phyloP scores from a whole-genome alignment of 1,140 invertebrate species.

The Drosophila insularis region DNA sequence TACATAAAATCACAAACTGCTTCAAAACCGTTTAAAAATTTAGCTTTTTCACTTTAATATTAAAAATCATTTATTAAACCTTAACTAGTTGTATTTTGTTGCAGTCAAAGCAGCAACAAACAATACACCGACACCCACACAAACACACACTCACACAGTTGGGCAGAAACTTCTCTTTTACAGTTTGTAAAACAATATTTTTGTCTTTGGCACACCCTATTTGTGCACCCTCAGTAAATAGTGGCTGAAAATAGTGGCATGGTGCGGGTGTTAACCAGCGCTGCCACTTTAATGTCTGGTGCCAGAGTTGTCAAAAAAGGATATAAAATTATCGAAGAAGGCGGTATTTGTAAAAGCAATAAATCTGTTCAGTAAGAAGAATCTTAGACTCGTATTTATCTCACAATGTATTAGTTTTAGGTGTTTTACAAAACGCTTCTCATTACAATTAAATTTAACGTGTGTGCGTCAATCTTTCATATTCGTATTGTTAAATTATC shows the following conservation, averaged over 20 bases:
- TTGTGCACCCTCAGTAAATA: conserved; percentile 9
- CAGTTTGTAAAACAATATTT: conserved; percentile 15
- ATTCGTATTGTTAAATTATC: not conserved
- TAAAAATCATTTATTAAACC: conserved; percentile 24
- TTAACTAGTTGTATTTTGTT: conserved; percentile 7
- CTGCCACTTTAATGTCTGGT: not conserved
- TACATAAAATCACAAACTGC: conserved; percentile 31
- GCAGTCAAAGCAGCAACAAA: conserved; percentile 15
- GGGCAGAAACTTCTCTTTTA: conserved; percentile 8
- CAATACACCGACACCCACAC: conserved; percentile 12
- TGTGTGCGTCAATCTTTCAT: not conserved
- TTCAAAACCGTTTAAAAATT: not conserved
- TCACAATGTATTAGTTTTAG: too few species aligned
- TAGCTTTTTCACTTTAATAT: conserved; percentile 7
- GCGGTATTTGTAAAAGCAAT: not conserved
- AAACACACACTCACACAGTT: conserved; percentile 38
- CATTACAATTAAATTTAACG: not conserved
- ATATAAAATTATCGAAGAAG: not conserved
- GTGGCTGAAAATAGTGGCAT: not conserved
- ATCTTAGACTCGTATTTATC: too few species aligned
- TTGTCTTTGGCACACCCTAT: conserved; percentile 41
- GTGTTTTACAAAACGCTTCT: not conserved
- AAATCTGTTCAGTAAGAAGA: not conserved
- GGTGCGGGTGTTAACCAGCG: not conserved
- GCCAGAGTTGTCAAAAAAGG: not conserved